phyloP scores from a whole-genome alignment of 2,113 vertebrate genomes.

The Entosphenus tridentatus region DNA sequence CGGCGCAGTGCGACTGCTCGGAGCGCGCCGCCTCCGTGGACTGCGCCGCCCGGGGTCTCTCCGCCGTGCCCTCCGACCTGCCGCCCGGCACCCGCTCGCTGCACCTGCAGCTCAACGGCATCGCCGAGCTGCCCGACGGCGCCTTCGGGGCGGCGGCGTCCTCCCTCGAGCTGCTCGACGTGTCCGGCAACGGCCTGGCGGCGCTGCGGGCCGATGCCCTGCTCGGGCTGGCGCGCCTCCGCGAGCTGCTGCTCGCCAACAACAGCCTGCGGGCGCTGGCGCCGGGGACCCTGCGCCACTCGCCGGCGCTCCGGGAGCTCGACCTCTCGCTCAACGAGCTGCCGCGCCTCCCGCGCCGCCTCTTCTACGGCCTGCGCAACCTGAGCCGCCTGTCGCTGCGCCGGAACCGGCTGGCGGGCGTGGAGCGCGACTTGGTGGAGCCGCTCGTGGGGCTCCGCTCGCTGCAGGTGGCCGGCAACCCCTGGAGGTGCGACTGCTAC shows the following conservation, averaged over 20 bases:
- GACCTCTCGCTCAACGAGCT: slow-evolving; percentile 79
- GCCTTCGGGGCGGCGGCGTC: slow-evolving; percentile 57
- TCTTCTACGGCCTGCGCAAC: slow-evolving; percentile 49
- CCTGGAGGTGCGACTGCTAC: slow-evolving; percentile 95
- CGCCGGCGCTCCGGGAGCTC: slow-evolving; percentile 40
- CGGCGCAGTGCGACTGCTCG: slow-evolving; percentile 55
- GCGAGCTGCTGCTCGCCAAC: slow-evolving; percentile 59
- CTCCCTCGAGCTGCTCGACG: slow-evolving; percentile 59
- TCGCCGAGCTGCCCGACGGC: slow-evolving; percentile 38
- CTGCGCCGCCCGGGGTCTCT: slow-evolving; percentile 58
- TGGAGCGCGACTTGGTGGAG: slow-evolving; percentile 79
- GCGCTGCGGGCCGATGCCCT: slow-evolving; percentile 60
- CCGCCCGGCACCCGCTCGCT: slow-evolving; percentile 50
- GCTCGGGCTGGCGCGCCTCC: slow-evolving; percentile 55
- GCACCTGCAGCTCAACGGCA: slow-evolving; percentile 73
- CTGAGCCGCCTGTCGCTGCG: slow-evolving; percentile 67
- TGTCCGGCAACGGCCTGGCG: slow-evolving; percentile 93
- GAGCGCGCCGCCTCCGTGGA: slow-evolving; percentile 36
- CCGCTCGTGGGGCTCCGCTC: slow-evolving; percentile 58
- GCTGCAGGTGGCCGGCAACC: slow-evolving; percentile 71
- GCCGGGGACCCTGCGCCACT: slow-evolving; percentile 50
- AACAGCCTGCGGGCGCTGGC: slow-evolving; percentile 78
- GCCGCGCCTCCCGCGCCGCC: slow-evolving; percentile 47
- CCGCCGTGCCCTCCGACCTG: slow-evolving; percentile 43
- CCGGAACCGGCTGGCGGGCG: slow-evolving; percentile 59